Evolutionary conservation across 64 coral and sea anemone genomes (phyloP), one percentile per base, ranked within the genome.

Genomic region (Stylophora pistillata): DNA sequence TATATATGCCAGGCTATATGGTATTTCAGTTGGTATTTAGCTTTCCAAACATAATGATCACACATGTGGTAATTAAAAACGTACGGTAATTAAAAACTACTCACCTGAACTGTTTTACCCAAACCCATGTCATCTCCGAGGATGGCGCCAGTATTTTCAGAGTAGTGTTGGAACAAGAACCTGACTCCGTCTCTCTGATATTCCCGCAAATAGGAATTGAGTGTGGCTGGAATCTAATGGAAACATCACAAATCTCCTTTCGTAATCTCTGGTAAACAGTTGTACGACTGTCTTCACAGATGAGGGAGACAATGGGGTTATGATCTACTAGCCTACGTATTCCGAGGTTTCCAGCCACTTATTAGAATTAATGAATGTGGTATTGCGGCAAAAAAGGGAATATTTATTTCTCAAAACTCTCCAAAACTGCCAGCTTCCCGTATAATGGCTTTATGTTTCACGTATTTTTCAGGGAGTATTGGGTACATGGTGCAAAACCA

Each of bases 121-220:
- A 98, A 72, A 7, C 95, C 95, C 95, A 98, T 98, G 69, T 98
- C 95, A 82, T 98, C 95, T 77, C 92, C 95, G 31, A 98, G 79
- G 30, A 98, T 98, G 13, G 92, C 95, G 31, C 95, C 95, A 30
- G 81, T 94, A 53, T 91, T 94, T 53, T 73, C 74, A 78, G 20
- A 55, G 31, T 94, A 98, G 62, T 98, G 95, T 60, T 76, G 34
- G 66, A 89, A 94, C 4, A 98, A 75, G 58, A 98, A 98, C 20
- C 28, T 47, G 17, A 98, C 89, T 7, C 95, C 95, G 5, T 98
- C 89, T 63, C 92, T 79, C 74, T 98, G 95, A 32, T 98, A 98
- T 30, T 94, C 89, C 59, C 95, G 85, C 41, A 98, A 72, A 34
- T 89, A 93, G 33, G 89, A 88, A 74, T 98, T 98, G 58, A 98